These are phyloP conservation scores for Climacteris rufus DNA, from an alignment of 2,113 vertebrate genomes.

Conservation along the genomic window DNA sequence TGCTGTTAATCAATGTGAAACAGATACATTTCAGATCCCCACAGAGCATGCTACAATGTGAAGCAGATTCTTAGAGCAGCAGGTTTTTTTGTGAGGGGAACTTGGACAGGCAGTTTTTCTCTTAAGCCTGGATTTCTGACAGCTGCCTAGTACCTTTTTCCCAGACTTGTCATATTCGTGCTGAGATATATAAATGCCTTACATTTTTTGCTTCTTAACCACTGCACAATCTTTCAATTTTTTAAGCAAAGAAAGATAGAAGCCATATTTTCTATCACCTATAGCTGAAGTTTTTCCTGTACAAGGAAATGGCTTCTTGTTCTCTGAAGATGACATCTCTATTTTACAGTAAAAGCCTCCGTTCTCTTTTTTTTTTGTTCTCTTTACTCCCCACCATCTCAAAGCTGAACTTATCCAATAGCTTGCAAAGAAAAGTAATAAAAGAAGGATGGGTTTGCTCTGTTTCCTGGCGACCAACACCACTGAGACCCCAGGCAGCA, in stretches of 20 bases:
- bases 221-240: background rate
- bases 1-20: background rate
- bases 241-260: background rate
- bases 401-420: background rate
- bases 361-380: background rate
- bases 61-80: background rate
- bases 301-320: background rate
- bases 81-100: background rate
- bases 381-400: background rate
- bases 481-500: background rate
- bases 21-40: background rate
- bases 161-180: background rate
- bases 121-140: background rate
- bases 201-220: background rate
- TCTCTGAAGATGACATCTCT: background rate
- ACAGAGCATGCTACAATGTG: background rate
- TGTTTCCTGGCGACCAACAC: background rate
- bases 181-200: background rate
- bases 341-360: background rate
- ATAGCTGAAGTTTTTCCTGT: background rate
- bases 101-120: background rate
- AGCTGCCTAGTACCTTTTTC: background rate
- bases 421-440: background rate
- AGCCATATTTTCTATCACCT: background rate
- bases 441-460: background rate